Evolutionary conservation across 2,113 vertebrate species (phyloP).

Genomic region (Perognathus longimembris): DNA sequence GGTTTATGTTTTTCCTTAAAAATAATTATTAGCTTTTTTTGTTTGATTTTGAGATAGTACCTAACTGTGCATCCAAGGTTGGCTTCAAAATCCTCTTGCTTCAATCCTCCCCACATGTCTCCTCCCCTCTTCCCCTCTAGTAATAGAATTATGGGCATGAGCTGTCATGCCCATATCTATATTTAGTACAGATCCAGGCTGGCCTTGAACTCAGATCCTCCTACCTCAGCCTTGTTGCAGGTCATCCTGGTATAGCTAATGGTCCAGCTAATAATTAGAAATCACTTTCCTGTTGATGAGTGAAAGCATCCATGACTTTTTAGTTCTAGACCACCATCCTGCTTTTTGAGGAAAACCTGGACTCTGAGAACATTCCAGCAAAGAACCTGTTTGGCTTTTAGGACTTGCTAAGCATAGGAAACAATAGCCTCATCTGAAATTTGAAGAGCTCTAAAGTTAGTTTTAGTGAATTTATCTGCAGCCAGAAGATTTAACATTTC

Average conservation of each 20-base stretch:
- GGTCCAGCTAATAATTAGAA: conserved; percentile 4
- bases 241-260: not conserved
- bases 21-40: too few relatives aligned
- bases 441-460: not conserved
- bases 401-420: not conserved
- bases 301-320: not conserved
- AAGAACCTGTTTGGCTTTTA: not conserved
- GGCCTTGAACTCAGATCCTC: too few relatives aligned
- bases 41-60: not conserved
- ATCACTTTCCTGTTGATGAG: not conserved
- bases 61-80: not conserved
- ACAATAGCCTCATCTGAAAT: not conserved
- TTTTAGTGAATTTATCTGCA: not conserved
- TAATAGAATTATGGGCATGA: too few relatives aligned
- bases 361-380: not conserved
- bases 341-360: conserved; percentile 7
- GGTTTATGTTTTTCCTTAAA: too few relatives aligned
- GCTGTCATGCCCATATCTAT: too few relatives aligned
- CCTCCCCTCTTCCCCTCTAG: too few relatives aligned
- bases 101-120: too few relatives aligned
- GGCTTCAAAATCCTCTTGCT: not conserved
- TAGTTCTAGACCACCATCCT: not conserved
- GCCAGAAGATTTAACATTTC: not conserved
- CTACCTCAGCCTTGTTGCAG: not conserved
- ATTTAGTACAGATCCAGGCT: too few relatives aligned